Conservation (phyloP, 2,888 invertebrate genomes). For the Rotaria socialis region DNA sequence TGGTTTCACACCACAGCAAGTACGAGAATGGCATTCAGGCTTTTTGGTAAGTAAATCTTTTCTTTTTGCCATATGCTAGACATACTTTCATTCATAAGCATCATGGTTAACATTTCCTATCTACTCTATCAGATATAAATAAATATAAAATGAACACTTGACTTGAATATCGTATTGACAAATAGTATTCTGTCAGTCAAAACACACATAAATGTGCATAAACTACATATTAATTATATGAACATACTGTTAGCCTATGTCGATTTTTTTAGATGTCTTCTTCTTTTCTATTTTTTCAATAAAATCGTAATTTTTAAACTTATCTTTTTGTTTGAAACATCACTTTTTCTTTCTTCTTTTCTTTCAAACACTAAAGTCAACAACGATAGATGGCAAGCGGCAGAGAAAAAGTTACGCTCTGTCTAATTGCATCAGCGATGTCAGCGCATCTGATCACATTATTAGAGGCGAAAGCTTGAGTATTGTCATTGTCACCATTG, state of each 20-base stretch:
- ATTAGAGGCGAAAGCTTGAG: not conserved
- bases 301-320: not conserved
- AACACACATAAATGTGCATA: not conserved
- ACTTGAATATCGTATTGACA: not conserved
- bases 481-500: not conserved
- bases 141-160: constrained; percentile 17
- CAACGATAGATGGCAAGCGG: not conserved
- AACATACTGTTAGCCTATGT: not conserved
- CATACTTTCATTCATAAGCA: not conserved
- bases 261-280: not conserved
- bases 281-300: not conserved
- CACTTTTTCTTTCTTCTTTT: not conserved
- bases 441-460: not conserved
- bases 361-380: not conserved
- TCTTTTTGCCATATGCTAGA: not conserved
- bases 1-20: not conserved
- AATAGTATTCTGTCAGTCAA: not conserved
- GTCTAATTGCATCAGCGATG: constrained; percentile 20
- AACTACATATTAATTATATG: not conserved
- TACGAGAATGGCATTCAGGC: constrained; percentile 26
- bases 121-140: not conserved
- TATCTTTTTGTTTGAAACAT: not conserved
- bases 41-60: constrained; percentile 8
- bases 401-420: not conserved
- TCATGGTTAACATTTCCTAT: not conserved